phyloP scores from a whole-genome alignment of 2,113 vertebrate species.

The Electrona antarctica region DNA sequence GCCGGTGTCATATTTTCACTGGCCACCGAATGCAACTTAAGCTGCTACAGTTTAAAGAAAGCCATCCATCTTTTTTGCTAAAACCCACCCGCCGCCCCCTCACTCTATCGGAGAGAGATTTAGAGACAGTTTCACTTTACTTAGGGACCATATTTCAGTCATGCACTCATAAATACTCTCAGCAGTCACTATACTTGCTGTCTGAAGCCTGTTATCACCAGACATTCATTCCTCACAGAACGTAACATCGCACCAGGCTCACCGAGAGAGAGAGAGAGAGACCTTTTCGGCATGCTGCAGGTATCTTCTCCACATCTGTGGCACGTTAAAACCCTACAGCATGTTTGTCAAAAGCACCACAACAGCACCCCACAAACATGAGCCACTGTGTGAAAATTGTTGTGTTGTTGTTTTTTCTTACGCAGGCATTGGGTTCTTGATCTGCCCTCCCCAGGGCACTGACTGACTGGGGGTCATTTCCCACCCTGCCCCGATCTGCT shows the following conservation, averaged over 20 bases:
- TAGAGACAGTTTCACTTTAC: constrained; percentile 37
- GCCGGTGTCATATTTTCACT: constrained; percentile 7
- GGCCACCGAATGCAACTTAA: neutral
- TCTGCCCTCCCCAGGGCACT: constrained; percentile 50
- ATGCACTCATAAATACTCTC: constrained; percentile 34
- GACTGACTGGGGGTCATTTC: constrained; percentile 58
- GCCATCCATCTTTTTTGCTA: constrained; percentile 50
- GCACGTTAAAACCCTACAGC: constrained; percentile 39
- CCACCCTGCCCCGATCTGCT: constrained; percentile 52
- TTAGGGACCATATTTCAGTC: constrained; percentile 42
- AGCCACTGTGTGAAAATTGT: constrained; percentile 13
- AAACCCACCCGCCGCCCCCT: constrained; percentile 9
- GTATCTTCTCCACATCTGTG: constrained; percentile 58
- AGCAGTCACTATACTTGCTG: neutral
- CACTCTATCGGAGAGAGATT: constrained; percentile 45
- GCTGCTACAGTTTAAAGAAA: constrained; percentile 34
- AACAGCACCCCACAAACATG: neutral
- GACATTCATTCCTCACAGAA: constrained; percentile 15
- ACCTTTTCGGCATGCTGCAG: neutral
- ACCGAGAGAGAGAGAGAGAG: neutral
- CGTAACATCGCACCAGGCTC: constrained; percentile 1
- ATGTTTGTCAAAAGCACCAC: constrained; percentile 26
- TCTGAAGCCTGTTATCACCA: constrained; percentile 1
- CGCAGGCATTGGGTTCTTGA: too few species aligned
- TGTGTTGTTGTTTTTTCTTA: neutral